Conservation (phyloP, 2,888 invertebrate genomes). For the Callyntrura sp. region DNA sequence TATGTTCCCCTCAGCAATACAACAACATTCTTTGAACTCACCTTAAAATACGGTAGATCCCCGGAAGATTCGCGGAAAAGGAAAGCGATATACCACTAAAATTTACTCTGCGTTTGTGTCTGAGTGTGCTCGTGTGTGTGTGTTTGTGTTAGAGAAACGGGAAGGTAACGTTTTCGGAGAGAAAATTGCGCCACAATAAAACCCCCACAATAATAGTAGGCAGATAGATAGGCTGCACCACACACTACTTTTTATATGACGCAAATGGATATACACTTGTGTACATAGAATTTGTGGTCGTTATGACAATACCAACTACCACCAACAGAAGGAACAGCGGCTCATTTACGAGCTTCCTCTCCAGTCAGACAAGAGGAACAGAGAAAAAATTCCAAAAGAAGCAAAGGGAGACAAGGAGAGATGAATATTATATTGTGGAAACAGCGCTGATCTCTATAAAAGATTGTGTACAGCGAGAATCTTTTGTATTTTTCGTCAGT, state of each 20-base stretch:
- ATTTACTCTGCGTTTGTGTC: background rate
- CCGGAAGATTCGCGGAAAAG: background rate
- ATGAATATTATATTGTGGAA: slow-evolving; percentile 1
- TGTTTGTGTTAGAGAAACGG: too few relatives aligned
- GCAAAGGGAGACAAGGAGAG: slow-evolving; percentile 1
- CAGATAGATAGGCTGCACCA: background rate
- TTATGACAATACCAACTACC: slow-evolving; percentile 35
- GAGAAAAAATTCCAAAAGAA: slow-evolving; percentile 24
- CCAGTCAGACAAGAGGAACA: slow-evolving; percentile 24
- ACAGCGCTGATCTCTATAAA: slow-evolving; percentile 60
- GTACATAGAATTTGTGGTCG: background rate
- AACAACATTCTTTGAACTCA: slow-evolving; percentile 25
- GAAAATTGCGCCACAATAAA: slow-evolving; percentile 46
- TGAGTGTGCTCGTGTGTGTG: background rate
- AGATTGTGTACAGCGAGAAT: slow-evolving; percentile 55
- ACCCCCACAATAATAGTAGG: background rate
- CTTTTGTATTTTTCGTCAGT: slow-evolving; percentile 33
- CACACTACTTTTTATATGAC: background rate
- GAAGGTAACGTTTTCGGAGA: slow-evolving; percentile 11
- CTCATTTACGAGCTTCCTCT: slow-evolving; percentile 42
- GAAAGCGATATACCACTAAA: slow-evolving; percentile 19
- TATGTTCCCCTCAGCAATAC: background rate
- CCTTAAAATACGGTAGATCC: slow-evolving; percentile 63
- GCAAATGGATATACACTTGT: background rate
- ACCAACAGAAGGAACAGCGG: slow-evolving; percentile 38